Percentiles rank a stretch among this genome's conserved stretches.
phyloP scores from a whole-genome alignment of 2,888 invertebrate genomes.

The Drosophila paranaensis region DNA sequence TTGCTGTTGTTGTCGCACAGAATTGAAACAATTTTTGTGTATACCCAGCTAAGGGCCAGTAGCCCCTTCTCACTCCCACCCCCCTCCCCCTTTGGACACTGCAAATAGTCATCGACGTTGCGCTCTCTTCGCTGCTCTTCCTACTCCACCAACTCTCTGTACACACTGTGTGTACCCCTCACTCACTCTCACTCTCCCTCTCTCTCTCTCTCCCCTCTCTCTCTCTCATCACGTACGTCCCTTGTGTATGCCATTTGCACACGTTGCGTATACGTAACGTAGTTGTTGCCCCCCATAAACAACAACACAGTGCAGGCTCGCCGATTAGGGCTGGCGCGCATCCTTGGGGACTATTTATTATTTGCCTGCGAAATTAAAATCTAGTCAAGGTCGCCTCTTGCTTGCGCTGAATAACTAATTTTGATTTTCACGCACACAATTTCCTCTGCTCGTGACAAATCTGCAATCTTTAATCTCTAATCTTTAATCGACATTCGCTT shows the following conservation, averaged over 20 bases:
- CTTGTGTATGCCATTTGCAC: conserved; percentile 68
- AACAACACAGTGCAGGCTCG: conserved; percentile 36
- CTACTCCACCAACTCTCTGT: conserved; percentile 1
- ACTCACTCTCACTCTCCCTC: not conserved
- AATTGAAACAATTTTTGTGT: conserved; percentile 71
- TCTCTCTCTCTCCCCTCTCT: not conserved
- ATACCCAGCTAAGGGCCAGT: conserved; percentile 41
- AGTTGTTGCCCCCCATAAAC: conserved; percentile 53
- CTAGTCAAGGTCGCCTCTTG: conserved; percentile 10
- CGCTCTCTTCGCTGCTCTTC: conserved; percentile 25
- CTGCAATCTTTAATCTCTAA: not conserved
- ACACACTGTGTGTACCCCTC: conserved; percentile 17
- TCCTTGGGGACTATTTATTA: conserved; percentile 13
- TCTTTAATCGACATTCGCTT: not conserved
- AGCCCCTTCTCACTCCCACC: not conserved
- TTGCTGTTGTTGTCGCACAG: conserved; percentile 33
- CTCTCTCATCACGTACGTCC: conserved; percentile 32
- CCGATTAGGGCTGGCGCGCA: not conserved
- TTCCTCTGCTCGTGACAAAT: conserved; percentile 6
- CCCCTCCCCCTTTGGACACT: conserved; percentile 18
- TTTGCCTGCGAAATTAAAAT: not conserved
- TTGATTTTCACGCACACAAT: not conserved
- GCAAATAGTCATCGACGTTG: conserved; percentile 65
- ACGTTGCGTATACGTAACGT: conserved; percentile 76
- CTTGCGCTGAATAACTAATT: not conserved